Conservation (phyloP, 2,888 invertebrate species). For the Drosophila percnosoma region DNA sequence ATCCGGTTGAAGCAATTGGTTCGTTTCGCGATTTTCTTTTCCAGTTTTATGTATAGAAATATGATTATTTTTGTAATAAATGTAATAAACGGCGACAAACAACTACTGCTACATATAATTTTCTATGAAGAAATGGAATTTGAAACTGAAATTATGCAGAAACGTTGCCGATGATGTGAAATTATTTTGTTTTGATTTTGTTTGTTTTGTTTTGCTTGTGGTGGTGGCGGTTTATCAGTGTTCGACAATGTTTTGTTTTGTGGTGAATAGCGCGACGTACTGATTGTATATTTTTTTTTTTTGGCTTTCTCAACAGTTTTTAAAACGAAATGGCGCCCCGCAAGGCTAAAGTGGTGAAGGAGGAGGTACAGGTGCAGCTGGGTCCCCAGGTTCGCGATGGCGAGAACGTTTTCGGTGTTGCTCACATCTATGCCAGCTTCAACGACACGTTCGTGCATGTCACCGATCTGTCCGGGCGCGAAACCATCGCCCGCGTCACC, state of each 20-base stretch:
- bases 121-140: neutral
- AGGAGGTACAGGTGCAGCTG: slow-evolving; percentile 97
- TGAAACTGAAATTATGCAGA: slow-evolving; percentile 11
- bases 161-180: slow-evolving; percentile 54
- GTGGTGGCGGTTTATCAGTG: slow-evolving; percentile 1
- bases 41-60: slow-evolving; percentile 52
- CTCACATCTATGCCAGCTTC: slow-evolving; percentile 99
- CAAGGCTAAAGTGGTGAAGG: slow-evolving; percentile 98
- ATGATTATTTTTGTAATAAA: slow-evolving; percentile 45
- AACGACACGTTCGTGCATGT: slow-evolving; percentile 99
- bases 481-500: slow-evolving; percentile 97
- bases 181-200: slow-evolving; percentile 48
- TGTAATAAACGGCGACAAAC: slow-evolving; percentile 52
- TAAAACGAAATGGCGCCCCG: slow-evolving; percentile 94
- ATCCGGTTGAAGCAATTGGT: slow-evolving; percentile 83
- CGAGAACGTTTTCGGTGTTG: slow-evolving; percentile 99
- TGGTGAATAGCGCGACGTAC: slow-evolving; percentile 17
- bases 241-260: slow-evolving; percentile 6
- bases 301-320: slow-evolving; percentile 37
- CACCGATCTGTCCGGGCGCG: slow-evolving; percentile 98
- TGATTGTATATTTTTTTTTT: slow-evolving; percentile 14
- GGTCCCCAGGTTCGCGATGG: slow-evolving; percentile 99
- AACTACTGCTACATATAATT: slow-evolving; percentile 26
- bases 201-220: slow-evolving; percentile 45
- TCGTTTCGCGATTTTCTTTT: slow-evolving; percentile 71